Percentiles rank a stretch among this genome's conserved stretches.
phyloP scores from a whole-genome alignment of 2,797 vertebrate genomes.

The Protonibea diacanthus region DNA sequence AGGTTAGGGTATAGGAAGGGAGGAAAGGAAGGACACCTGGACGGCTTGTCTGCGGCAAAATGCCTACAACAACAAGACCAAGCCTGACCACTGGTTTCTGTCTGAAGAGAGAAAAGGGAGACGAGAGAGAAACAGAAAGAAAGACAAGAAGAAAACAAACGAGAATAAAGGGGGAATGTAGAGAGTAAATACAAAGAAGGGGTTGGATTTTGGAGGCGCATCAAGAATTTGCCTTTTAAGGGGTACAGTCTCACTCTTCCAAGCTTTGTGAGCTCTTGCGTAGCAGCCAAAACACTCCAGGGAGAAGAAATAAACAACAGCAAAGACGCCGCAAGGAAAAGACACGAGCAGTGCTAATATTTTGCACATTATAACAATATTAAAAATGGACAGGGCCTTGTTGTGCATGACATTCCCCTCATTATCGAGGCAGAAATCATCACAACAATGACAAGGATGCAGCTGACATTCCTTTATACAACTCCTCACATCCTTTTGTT shows the following conservation, averaged over 20 bases:
- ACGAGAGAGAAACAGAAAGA: slow-evolving; percentile 1
- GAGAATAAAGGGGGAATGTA: slow-evolving; percentile 36
- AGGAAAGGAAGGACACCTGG: slow-evolving; percentile 64
- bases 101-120: slow-evolving; percentile 24
- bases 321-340: slow-evolving; percentile 22
- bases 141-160: slow-evolving; percentile 41
- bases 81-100: slow-evolving; percentile 14
- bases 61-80: slow-evolving; percentile 54
- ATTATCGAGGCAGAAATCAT: neutral
- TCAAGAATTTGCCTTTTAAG: slow-evolving; percentile 85
- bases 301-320: slow-evolving; percentile 70
- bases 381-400: neutral
- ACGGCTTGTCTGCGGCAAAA: slow-evolving; percentile 49
- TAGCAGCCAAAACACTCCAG: slow-evolving; percentile 64
- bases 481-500: neutral
- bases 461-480: slow-evolving; percentile 10
- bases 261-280: slow-evolving; percentile 55
- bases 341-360: slow-evolving; percentile 1
- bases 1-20: neutral
- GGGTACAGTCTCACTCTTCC: slow-evolving; percentile 73
- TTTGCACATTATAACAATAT: slow-evolving; percentile 5
- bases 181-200: slow-evolving; percentile 56
- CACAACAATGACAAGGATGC: slow-evolving; percentile 18
- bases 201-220: slow-evolving; percentile 67
- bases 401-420: neutral